These are phyloP conservation scores for Drosophila micromelanica DNA, from an alignment of 1,140 invertebrate genomes.

Conservation along the genomic window DNA sequence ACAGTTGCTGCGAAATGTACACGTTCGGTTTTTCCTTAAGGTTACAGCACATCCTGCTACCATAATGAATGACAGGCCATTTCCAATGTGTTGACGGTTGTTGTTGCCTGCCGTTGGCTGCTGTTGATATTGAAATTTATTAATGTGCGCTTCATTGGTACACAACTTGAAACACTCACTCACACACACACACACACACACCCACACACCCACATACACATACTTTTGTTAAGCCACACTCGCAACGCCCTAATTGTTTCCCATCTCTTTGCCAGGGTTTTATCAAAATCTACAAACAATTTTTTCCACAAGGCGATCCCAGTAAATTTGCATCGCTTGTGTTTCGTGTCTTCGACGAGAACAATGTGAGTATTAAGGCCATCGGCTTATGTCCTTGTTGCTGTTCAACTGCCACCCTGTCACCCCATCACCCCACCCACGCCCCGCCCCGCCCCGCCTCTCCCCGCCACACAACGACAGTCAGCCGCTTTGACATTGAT, in stretches of 20 bases:
- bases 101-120: slow-evolving; percentile 36
- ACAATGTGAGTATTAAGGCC: slow-evolving; percentile 92
- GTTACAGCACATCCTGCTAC: slow-evolving; percentile 1
- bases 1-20: slow-evolving; percentile 23
- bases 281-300: slow-evolving; percentile 99
- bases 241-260: slow-evolving; percentile 25
- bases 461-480: background rate
- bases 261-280: slow-evolving; percentile 91
- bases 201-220: slow-evolving; percentile 46
- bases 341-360: slow-evolving; percentile 99
- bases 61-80: slow-evolving; percentile 50
- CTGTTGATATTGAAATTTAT: slow-evolving; percentile 71
- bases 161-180: slow-evolving; percentile 20
- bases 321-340: slow-evolving; percentile 98
- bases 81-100: slow-evolving; percentile 54
- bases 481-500: slow-evolving; percentile 44
- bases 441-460: background rate
- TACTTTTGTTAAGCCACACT: slow-evolving; percentile 12
- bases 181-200: slow-evolving; percentile 48
- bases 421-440: background rate
- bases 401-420: background rate
- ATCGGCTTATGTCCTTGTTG: slow-evolving; percentile 6
- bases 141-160: slow-evolving; percentile 65
- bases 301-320: slow-evolving; percentile 99
- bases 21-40: background rate